These are phyloP conservation scores for Thyatira batis DNA, from an alignment of 2,888 invertebrate genomes.

Conservation along the genomic window DNA sequence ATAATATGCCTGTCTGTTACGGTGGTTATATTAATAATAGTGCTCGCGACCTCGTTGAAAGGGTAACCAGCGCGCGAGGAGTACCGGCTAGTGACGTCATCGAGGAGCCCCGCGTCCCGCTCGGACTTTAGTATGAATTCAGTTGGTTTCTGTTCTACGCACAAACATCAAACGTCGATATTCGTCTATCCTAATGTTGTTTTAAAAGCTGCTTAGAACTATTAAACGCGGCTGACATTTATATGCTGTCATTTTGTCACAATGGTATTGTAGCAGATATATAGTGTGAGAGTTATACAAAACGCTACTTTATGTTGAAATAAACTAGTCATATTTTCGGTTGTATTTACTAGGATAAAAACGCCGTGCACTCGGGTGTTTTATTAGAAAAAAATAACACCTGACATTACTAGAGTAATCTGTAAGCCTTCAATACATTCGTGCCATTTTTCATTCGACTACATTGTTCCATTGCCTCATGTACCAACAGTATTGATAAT, in stretches of 20 bases:
- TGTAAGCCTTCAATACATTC: background rate
- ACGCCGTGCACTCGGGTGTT: background rate
- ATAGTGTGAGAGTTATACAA: conserved; percentile 21
- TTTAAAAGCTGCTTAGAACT: conserved; percentile 17
- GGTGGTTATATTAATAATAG: conserved; percentile 89
- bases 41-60: conserved; percentile 79
- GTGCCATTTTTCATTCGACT: background rate
- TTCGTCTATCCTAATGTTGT: conserved; percentile 27
- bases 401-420: background rate
- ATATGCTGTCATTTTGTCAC: conserved; percentile 16
- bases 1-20: conserved; percentile 91
- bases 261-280: conserved; percentile 21
- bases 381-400: background rate
- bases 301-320: conserved; percentile 35
- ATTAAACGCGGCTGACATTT: conserved; percentile 17
- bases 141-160: conserved; percentile 33
- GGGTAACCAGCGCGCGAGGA: conserved; percentile 44
- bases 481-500: background rate
- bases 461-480: background rate
- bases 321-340: conserved; percentile 5
- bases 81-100: conserved; percentile 42
- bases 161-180: conserved; percentile 40
- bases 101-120: conserved; percentile 16
- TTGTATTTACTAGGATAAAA: background rate
- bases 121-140: conserved; percentile 34